These are phyloP conservation scores for Scopus umbretta DNA, from an alignment of 2,113 vertebrate genomes.

Conservation along the genomic window DNA sequence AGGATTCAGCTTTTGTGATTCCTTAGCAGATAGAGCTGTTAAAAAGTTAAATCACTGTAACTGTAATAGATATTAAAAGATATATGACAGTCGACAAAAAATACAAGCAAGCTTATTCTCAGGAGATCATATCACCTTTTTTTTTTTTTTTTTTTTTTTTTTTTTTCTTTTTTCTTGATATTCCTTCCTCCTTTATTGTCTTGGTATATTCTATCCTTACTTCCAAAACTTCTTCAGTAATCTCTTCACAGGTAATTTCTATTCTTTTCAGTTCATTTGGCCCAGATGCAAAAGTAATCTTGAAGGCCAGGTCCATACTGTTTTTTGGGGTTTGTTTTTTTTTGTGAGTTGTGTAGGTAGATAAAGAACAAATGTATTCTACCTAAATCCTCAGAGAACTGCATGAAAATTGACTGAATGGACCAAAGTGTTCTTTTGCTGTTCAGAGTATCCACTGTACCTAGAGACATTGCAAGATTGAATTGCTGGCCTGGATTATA, in stretches of 20 bases:
- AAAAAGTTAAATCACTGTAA: not conserved
- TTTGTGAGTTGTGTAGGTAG: not conserved
- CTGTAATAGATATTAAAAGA: not conserved
- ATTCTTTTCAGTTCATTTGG: not conserved
- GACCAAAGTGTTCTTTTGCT: not conserved
- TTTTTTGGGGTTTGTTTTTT: not conserved
- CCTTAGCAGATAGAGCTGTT: not conserved
- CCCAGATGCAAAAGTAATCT: not conserved
- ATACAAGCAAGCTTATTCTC: not conserved
- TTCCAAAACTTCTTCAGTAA: not conserved
- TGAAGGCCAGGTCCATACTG: not conserved
- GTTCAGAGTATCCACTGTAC: not conserved
- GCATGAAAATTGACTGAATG: not conserved
- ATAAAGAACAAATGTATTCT: not conserved
- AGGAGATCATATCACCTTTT: not conserved
- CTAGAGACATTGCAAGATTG: not conserved
- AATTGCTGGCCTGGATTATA: not conserved
- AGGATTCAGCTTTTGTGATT: not conserved
- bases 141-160: not conserved
- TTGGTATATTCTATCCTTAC: not conserved
- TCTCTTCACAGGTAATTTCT: not conserved
- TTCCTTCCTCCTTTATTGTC: not conserved
- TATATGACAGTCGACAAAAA: not conserved
- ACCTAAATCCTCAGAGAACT: not conserved
- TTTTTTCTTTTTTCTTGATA: not conserved